Percentiles rank a stretch among this genome's conserved stretches.
Conservation (phyloP, 1,140 invertebrate genomes). For the Caenorhabditis tropicalis region DNA sequence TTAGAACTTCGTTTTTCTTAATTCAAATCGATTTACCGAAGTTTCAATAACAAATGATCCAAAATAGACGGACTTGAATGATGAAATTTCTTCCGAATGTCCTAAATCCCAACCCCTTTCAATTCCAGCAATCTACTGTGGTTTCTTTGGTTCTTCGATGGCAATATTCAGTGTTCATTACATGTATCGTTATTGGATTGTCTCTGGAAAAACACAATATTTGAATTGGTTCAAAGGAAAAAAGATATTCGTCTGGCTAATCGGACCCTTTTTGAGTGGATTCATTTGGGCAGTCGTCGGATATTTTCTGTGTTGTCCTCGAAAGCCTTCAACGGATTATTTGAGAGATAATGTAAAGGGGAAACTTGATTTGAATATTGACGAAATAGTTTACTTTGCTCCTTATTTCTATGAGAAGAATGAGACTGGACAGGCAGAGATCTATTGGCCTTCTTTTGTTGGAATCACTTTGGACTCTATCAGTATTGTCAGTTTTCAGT, state of each 20-base stretch:
- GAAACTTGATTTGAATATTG: background rate
- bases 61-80: no score
- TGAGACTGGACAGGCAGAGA: background rate
- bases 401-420: constrained; percentile 17
- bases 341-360: background rate
- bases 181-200: background rate
- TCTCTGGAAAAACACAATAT: background rate
- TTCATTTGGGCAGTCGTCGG: constrained; percentile 1
- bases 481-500: background rate
- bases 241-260: background rate
- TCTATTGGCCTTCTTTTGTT: background rate
- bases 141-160: constrained; percentile 5
- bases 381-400: background rate
- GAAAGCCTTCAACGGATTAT: background rate
- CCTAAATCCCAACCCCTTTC: background rate
- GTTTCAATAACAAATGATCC: no score
- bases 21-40: no score
- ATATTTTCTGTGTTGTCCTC: background rate
- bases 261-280: background rate
- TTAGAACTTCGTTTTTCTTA: no score
- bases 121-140: background rate
- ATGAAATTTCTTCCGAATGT: no score
- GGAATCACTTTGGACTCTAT: background rate
- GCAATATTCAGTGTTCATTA: background rate
- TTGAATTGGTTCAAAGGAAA: background rate